A percentile compares a stretch with the other conserved stretches of the same genome.
These are phyloP conservation scores for Syngnathus typhle DNA, from an alignment of 2,113 vertebrate genomes.

Conservation along the genomic window DNA sequence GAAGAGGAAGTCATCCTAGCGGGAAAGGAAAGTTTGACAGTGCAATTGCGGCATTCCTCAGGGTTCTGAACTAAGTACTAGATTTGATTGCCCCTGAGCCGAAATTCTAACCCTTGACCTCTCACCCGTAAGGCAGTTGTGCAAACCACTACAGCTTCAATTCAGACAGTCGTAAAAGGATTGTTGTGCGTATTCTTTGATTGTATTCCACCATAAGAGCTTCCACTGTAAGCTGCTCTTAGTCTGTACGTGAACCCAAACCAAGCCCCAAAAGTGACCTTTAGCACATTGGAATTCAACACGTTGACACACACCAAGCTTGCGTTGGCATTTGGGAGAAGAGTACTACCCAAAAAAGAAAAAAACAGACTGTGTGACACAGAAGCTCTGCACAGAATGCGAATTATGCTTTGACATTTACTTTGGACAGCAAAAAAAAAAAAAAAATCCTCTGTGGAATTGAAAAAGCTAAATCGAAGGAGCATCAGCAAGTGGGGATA, in stretches of 20 bases:
- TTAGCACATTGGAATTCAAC: conserved; percentile 19
- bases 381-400: conserved; percentile 11
- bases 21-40: neutral
- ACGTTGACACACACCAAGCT: neutral
- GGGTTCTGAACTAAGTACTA: neutral
- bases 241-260: conserved; percentile 4
- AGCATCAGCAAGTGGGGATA: neutral
- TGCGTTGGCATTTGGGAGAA: conserved; percentile 11
- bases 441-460: conserved; percentile 10
- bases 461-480: neutral
- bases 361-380: neutral
- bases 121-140: too few relatives aligned
- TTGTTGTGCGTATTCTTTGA: too few relatives aligned
- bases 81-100: too few relatives aligned
- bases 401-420: conserved; percentile 32
- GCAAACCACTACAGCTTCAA: too few relatives aligned
- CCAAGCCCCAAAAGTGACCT: conserved; percentile 7
- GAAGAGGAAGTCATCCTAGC: conserved; percentile 91
- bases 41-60: neutral
- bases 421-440: conserved; percentile 3
- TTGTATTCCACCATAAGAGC: too few relatives aligned
- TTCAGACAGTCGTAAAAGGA: too few relatives aligned
- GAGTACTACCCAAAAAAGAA: neutral
- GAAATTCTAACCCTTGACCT: too few relatives aligned
- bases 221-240: neutral